These are phyloP conservation scores for Cirrhinus mrigala DNA, from an alignment of 2,797 vertebrate genomes.

Conservation along the genomic window DNA sequence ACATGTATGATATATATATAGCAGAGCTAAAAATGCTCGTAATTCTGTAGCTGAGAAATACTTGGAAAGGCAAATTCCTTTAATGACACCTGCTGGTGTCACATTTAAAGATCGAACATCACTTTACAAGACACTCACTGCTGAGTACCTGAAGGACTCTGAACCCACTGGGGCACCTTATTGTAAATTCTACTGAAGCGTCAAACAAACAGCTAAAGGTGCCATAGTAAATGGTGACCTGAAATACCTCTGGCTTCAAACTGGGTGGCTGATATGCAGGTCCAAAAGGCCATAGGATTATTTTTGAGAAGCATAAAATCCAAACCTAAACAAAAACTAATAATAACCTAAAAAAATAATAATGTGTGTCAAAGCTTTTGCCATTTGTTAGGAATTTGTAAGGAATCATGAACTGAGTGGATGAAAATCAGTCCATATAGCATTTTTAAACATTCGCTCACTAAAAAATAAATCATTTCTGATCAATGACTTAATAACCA, in stretches of 20 bases:
- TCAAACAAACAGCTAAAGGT: slow-evolving; percentile 2
- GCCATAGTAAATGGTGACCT: slow-evolving; percentile 73
- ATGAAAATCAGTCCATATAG: neutral
- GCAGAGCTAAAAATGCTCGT: too few species aligned
- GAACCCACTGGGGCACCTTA: neutral
- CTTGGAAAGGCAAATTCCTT: too few species aligned
- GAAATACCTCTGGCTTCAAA: slow-evolving; percentile 94
- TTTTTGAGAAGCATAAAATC: slow-evolving; percentile 99
- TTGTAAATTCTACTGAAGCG: neutral
- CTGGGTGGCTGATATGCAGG: slow-evolving; percentile 87
- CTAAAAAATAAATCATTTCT: too few species aligned
- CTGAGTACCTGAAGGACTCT: neutral
- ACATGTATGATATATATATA: too few species aligned
- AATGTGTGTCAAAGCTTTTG: slow-evolving; percentile 55
- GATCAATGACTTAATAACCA: too few species aligned
- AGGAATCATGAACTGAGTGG: neutral
- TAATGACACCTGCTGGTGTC: slow-evolving; percentile 54
- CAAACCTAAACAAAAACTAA: slow-evolving; percentile 85
- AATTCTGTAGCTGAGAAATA: too few species aligned
- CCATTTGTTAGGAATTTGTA: too few species aligned
- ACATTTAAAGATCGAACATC: slow-evolving; percentile 59
- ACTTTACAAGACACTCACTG: neutral
- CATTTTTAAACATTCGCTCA: too few species aligned
- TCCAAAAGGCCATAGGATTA: slow-evolving; percentile 99
- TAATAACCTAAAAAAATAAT: neutral